Evolutionary conservation across 1,140 invertebrate genomes (phyloP), one percentile per base, ranked within the genome.

Genomic region (Ostrea denselamellosa): DNA sequence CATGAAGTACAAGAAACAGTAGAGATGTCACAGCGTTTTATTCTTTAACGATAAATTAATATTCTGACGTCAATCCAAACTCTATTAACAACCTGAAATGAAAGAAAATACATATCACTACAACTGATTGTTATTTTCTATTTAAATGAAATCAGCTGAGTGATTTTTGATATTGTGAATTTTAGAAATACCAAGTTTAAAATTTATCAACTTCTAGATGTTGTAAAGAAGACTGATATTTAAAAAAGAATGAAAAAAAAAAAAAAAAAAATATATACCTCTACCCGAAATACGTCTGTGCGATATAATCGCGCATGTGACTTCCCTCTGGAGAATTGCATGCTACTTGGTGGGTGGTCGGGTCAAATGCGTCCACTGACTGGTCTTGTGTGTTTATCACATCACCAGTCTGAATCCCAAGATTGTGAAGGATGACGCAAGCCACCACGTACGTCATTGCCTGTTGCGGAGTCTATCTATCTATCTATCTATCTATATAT

Each of bases 351-450:
- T 71, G 25, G 22, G 65, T 2, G 22, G 65, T 22, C 9, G 8
- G 22, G 22, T 71, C 22, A 71, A 28, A 28, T 68, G 65, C 25
- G 8, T 22, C 65, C 10, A 10, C 25, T 68, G n/a, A 9, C 4
- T 68, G 65, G 65, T 68, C 65, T n/a, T 22, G 10, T 68, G 19
- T 68, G 10, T 68, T 22, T 10, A 68, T 25, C 65, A 68, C 65
- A 68, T 68, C 65, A 68, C 65, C 65, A 68, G 65, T 68, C 25
- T 22, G 65, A 68, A 68, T 68, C n/a, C 65, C 65, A 68, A 68
- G 65, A 25, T 68, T 68, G 25, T 68, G 65, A 22, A 25, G 65
- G n/a, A 68, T 68, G 65, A 68, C 65, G 25, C 65, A 68, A 28
- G 65, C 65, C 19, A 68, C 65, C 5, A 68, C 65, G 65, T 68